Conservation (phyloP, 2,113 vertebrate genomes). For the Microcebus jonahi region DNA sequence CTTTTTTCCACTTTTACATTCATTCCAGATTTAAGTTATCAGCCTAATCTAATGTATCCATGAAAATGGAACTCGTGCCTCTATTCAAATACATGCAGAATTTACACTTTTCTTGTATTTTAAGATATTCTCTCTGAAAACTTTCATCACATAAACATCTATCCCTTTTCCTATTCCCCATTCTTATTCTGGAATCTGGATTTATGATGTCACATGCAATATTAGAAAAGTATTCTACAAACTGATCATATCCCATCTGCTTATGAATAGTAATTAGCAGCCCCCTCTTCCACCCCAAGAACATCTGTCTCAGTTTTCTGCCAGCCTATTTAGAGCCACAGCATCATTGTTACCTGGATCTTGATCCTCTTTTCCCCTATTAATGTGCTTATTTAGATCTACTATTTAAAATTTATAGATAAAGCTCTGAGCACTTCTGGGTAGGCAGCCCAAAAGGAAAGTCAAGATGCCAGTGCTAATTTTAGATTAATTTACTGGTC, state of each 20-base stretch:
- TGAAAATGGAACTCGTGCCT: neutral
- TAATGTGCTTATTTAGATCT: conserved; percentile 11
- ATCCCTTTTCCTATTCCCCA: neutral
- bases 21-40: neutral
- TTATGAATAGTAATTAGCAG: conserved; percentile 61
- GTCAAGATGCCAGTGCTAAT: neutral
- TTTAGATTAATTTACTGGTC: conserved; percentile 43
- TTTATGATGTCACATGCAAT: conserved; percentile 26
- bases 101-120: conserved; percentile 8
- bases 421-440: neutral
- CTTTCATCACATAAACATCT: neutral
- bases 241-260: conserved; percentile 32
- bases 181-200: neutral
- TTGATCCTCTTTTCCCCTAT: neutral
- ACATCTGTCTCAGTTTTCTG: conserved; percentile 55
- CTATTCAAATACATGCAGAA: neutral
- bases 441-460: neutral
- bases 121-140: neutral
- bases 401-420: conserved; percentile 16
- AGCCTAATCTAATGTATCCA: neutral
- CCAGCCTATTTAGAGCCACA: conserved; percentile 26
- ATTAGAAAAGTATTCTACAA: conserved; percentile 40
- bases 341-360: conserved; percentile 42
- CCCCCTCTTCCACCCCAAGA: neutral
- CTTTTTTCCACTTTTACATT: neutral